Conservation (phyloP, 2,797 vertebrate genomes). For the Neopelma chrysocephalum region DNA sequence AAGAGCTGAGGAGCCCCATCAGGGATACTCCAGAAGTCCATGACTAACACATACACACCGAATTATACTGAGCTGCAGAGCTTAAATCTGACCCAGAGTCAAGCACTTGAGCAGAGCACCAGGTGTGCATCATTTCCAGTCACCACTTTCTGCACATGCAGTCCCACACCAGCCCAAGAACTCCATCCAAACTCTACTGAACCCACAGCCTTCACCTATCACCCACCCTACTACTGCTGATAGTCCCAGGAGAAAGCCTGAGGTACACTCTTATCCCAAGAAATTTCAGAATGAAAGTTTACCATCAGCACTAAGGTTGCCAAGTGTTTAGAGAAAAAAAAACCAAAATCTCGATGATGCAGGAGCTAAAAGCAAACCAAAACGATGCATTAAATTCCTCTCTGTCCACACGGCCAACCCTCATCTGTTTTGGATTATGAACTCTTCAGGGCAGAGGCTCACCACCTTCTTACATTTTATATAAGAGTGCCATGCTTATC, state of each 20-base stretch:
- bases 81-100: background rate
- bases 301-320: background rate
- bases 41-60: background rate
- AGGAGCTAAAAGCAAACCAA: background rate
- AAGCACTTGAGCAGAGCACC: background rate
- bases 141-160: rapidly evolving
- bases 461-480: background rate
- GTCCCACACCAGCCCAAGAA: rapidly evolving
- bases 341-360: background rate
- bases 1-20: background rate
- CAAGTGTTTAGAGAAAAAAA: background rate
- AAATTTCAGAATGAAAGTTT: background rate
- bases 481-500: background rate
- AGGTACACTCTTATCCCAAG: background rate
- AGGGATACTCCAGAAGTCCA: background rate
- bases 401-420: rapidly evolving
- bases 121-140: rapidly evolving
- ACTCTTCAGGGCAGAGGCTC: background rate
- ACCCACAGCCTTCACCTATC: background rate
- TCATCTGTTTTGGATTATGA: slow-evolving; percentile 18
- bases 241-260: background rate
- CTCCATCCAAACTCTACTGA: background rate
- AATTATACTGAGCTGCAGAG: background rate
- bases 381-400: background rate
- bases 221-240: background rate